A percentile compares a stretch with the other conserved stretches of the same genome.
These are phyloP conservation scores for Chymomyza costata DNA, from an alignment of 1,140 invertebrate genomes.

Conservation along the genomic window DNA sequence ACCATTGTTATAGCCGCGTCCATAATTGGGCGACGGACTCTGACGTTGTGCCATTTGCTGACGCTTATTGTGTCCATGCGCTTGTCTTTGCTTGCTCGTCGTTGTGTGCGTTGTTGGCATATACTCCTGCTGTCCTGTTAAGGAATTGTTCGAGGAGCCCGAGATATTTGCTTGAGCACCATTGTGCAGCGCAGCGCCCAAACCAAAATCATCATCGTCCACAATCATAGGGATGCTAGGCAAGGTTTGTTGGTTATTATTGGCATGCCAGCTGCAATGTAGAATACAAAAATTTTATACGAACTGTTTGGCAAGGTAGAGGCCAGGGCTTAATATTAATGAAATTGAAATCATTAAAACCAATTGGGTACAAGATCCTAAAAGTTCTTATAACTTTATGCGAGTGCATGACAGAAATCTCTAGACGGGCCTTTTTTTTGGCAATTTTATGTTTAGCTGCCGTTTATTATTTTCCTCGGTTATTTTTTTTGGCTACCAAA, in stretches of 20 bases:
- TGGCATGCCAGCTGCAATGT: conserved; percentile 78
- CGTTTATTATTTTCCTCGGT: no score
- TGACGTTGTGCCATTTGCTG: conserved; percentile 10
- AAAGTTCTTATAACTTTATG: no score
- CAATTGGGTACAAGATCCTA: no score
- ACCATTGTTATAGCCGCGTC: conserved; percentile 40
- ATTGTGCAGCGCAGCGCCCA: conserved; percentile 56
- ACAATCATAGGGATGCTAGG: conserved; percentile 87
- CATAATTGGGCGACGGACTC: no score
- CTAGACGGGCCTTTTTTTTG: no score
- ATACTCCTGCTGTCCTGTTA: conserved; percentile 48
- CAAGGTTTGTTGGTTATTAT: conserved; percentile 79
- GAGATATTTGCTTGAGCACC: conserved; percentile 54
- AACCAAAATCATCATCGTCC: conserved; percentile 79
- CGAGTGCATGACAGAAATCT: no score
- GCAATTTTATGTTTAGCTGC: no score
- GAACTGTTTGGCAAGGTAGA: no score
- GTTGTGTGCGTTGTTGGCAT: conserved; percentile 44
- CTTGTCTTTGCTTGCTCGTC: conserved; percentile 25
- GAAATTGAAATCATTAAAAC: background rate
- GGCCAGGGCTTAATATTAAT: no score
- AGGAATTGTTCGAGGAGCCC: conserved; percentile 51
- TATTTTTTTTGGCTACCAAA: background rate
- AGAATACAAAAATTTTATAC: no score
- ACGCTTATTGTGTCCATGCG: conserved; percentile 13